A percentile compares a stretch with the other conserved stretches of the same genome.
phyloP scores from a whole-genome alignment of 2,113 vertebrate species.

The Athene noctua region DNA sequence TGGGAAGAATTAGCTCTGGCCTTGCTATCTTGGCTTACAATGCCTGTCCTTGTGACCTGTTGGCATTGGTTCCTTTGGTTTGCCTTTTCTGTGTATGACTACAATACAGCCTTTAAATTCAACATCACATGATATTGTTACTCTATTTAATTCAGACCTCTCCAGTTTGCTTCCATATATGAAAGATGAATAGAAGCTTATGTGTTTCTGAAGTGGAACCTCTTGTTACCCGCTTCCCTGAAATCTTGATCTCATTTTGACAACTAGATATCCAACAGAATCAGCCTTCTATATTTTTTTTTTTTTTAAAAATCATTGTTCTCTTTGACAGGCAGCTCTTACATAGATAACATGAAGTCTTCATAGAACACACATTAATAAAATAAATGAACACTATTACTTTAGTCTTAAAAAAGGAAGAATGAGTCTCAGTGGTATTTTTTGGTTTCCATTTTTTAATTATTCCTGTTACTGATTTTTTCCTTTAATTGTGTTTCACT shows the following conservation, averaged over 20 bases:
- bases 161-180: not conserved
- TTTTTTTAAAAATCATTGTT: not conserved
- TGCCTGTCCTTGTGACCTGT: not conserved
- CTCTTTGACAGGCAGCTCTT: not conserved
- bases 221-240: not conserved
- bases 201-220: not conserved
- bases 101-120: not conserved
- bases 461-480: not conserved
- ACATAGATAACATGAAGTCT: not conserved
- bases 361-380: not conserved
- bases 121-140: not conserved
- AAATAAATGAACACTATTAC: not conserved
- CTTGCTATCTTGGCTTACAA: not conserved
- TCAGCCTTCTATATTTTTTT: not conserved
- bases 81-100: not conserved
- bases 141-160: not conserved
- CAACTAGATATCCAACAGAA: not conserved
- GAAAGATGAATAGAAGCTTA: not conserved
- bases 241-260: not conserved
- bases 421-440: not conserved
- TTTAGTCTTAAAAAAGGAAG: not conserved
- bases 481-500: not conserved
- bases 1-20: not conserved
- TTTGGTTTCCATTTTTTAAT: not conserved
- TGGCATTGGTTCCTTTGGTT: not conserved